Base-by-base conservation (phyloP, 2,113 vertebrate genomes). In the Calyptommatus sinebrachiatus region DNA sequence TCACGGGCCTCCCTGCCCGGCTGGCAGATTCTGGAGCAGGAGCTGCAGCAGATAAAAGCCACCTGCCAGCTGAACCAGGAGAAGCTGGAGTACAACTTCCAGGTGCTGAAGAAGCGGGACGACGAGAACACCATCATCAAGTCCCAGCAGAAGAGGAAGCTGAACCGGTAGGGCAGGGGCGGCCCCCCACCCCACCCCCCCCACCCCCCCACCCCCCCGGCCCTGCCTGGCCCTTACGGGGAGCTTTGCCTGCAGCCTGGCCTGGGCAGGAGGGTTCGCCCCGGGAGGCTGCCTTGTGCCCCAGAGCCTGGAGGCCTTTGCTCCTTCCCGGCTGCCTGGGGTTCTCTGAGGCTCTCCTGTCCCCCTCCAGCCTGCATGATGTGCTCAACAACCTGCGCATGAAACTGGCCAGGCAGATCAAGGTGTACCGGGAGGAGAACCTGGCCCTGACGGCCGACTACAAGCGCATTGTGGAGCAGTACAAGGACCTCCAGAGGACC, bases 31-130 rank as follows among this genome's bases (percentile, higher is more conserved):
- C 84, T 93, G 67, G 91, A 96, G 83, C 95, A 89, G 76, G 89
- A 96, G 72, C 85, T 94, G 60, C 94, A 97, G 71, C 89, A 94
- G 22, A 85, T 90, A 76, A 94, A 95, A 84, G 93, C 89, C 16
- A 83, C 77, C 2, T 94, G 80, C 6, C 91, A 91, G 71, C 89
- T 96, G 70, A 96, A 96, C 86, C 95, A 96, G 84, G 95, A 96
- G 90, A 96, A 96, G 83, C 84, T 96, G 48, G 93, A 96, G 8
- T 96, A 96, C 84, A 96, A 96, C 89, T 92, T 91, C 8, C 92
- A 94, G 46, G 92, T 95, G 83, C 90, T 96, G 50, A 96, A 93
- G 91, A 96, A 96, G 86, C 88, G 91, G 11, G 85, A 92, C 0
- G 85, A 93, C 41, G 88, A 91, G 65, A 93, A 92, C 78, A 93